Evolutionary conservation across 2,797 vertebrate genomes (phyloP).

Genomic region (Poeciliopsis gracilis): DNA sequence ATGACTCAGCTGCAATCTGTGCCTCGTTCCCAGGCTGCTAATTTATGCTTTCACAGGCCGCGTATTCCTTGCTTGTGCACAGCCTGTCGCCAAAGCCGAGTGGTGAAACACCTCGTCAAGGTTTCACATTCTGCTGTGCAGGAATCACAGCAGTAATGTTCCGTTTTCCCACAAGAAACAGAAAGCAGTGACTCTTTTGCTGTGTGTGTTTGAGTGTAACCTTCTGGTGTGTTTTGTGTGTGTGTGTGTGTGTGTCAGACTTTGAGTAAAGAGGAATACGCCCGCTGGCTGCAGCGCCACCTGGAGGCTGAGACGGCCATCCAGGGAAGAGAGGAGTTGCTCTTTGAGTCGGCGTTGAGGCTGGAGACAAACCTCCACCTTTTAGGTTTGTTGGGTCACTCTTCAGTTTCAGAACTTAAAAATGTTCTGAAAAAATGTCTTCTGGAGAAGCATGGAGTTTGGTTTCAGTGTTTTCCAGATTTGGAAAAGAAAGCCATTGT

Average conservation of each 20-base stretch:
- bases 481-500: neutral
- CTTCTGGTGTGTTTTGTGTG: conserved; percentile 16
- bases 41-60: conserved; percentile 67
- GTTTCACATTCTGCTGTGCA: conserved; percentile 48
- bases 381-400: conserved; percentile 74
- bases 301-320: conserved; percentile 92
- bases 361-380: conserved; percentile 95
- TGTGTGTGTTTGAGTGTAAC: conserved; percentile 9
- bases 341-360: conserved; percentile 90
- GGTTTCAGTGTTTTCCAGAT: neutral
- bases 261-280: conserved; percentile 92
- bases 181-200: conserved; percentile 10
- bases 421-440: neutral
- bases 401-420: neutral
- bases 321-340: conserved; percentile 91
- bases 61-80: conserved; percentile 47
- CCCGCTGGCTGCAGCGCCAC: conserved; percentile 91
- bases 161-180: neutral
- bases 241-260: conserved; percentile 76
- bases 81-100: conserved; percentile 33
- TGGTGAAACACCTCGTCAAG: conserved; percentile 60
- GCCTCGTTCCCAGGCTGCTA: conserved; percentile 65
- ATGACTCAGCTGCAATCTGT: conserved; percentile 75
- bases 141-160: conserved; percentile 16
- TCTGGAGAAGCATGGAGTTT: neutral